Conservation (phyloP, 2,888 invertebrate species). For the Megaustenia siamemsis region DNA sequence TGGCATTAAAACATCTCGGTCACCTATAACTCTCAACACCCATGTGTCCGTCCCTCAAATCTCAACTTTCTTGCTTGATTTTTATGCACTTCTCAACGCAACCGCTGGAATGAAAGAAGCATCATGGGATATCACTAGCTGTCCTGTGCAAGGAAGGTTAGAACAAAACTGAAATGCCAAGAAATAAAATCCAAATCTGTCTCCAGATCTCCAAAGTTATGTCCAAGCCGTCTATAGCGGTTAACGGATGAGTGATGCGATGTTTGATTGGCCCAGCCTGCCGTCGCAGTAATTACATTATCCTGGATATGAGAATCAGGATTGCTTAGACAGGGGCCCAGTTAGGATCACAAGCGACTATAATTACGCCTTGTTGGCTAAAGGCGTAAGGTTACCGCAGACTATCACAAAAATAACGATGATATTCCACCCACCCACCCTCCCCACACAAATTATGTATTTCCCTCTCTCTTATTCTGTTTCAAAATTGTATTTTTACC, state of each 20-base stretch:
- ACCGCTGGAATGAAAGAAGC: not conserved
- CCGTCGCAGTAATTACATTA: constrained; percentile 40
- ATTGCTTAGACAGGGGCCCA: constrained; percentile 27
- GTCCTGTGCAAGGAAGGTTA: not conserved
- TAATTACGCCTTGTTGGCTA: constrained; percentile 35
- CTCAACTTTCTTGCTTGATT: too few relatives aligned
- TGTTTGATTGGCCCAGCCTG: constrained; percentile 33
- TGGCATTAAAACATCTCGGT: too few relatives aligned
- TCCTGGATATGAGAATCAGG: constrained; percentile 25
- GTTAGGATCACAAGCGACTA: constrained; percentile 39
- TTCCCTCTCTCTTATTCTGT: too few relatives aligned
- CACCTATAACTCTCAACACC: too few relatives aligned
- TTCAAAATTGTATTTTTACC: not conserved
- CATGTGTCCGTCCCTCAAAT: too few relatives aligned
- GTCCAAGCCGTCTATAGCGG: constrained; percentile 18
- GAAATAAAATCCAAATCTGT: constrained; percentile 4
- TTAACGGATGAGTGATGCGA: constrained; percentile 44
- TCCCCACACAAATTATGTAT: not conserved
- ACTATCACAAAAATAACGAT: not conserved
- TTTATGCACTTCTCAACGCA: not conserved
- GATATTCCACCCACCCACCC: not conserved
- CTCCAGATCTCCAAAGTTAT: constrained; percentile 16
- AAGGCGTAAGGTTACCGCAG: constrained; percentile 19
- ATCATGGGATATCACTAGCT: not conserved
- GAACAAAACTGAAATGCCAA: not conserved